These are phyloP conservation scores for Sarcophaga bullata DNA, from an alignment of 1,140 invertebrate genomes.

Conservation along the genomic window DNA sequence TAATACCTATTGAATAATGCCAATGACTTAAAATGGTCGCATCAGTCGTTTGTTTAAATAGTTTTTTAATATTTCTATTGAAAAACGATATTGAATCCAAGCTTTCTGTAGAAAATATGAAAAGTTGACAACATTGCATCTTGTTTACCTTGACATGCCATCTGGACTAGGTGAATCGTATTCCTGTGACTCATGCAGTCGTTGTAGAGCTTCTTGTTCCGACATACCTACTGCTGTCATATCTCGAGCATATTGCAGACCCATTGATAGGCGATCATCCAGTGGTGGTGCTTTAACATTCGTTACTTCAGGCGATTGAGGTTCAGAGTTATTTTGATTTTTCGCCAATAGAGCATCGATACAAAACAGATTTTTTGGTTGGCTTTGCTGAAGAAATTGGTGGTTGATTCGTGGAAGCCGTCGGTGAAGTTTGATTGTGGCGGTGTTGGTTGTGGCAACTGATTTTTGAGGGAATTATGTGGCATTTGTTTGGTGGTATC, in stretches of 20 bases:
- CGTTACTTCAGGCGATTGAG: background rate
- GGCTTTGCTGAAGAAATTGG: slow-evolving; percentile 51
- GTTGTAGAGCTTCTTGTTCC: slow-evolving; percentile 62
- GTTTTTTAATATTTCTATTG: too few relatives aligned
- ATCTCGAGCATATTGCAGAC: slow-evolving; percentile 59
- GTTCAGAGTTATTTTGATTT: slow-evolving; percentile 52
- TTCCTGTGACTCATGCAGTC: slow-evolving; percentile 61
- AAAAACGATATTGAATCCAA: too few relatives aligned
- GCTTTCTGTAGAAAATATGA: too few relatives aligned
- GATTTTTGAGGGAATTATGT: slow-evolving; percentile 32
- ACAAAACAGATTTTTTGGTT: slow-evolving; percentile 72
- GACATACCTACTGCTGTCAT: slow-evolving; percentile 57
- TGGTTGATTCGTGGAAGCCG: slow-evolving; percentile 43
- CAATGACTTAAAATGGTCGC: too few relatives aligned
- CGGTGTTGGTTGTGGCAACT: slow-evolving; percentile 47
- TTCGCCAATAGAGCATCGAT: slow-evolving; percentile 74
- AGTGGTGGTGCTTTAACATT: background rate
- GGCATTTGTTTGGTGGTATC: slow-evolving; percentile 48
- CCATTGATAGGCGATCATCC: slow-evolving; percentile 53
- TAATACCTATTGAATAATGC: too few relatives aligned
- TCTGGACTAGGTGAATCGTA: slow-evolving; percentile 64
- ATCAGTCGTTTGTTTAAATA: too few relatives aligned
- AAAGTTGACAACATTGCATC: background rate
- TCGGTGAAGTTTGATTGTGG: slow-evolving; percentile 24
- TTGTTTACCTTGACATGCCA: slow-evolving; percentile 63